These are phyloP conservation scores for Cryptotermes secundus DNA, from an alignment of 1,140 invertebrate genomes.

Conservation along the genomic window DNA sequence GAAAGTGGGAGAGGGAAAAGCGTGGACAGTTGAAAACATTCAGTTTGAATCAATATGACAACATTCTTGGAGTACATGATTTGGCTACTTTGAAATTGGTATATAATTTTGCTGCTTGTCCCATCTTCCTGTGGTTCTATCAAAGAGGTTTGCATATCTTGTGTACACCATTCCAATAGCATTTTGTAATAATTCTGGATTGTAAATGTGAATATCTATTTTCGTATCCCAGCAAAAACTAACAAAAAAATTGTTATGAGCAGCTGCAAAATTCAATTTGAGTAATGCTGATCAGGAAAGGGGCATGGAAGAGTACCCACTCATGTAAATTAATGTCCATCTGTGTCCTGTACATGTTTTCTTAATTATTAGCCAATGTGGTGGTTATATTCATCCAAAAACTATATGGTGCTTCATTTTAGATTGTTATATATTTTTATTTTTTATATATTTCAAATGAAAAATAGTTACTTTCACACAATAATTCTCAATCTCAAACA, in stretches of 20 bases:
- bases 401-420: slow-evolving; percentile 38
- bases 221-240: slow-evolving; percentile 36
- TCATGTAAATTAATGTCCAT: slow-evolving; percentile 26
- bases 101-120: background rate
- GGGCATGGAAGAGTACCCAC: slow-evolving; percentile 28
- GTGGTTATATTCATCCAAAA: slow-evolving; percentile 34
- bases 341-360: slow-evolving; percentile 33
- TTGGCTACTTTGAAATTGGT: background rate
- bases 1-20: background rate
- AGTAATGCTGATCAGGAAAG: slow-evolving; percentile 30
- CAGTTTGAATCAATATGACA: background rate
- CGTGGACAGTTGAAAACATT: background rate
- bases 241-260: slow-evolving; percentile 33
- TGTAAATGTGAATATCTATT: slow-evolving; percentile 39
- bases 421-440: slow-evolving; percentile 35
- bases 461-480: slow-evolving; percentile 32
- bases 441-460: slow-evolving; percentile 36
- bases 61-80: background rate
- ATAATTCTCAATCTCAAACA: slow-evolving; percentile 26
- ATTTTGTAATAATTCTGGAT: slow-evolving; percentile 36
- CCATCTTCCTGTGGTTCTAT: slow-evolving; percentile 32
- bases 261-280: slow-evolving; percentile 33
- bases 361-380: slow-evolving; percentile 24
- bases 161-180: slow-evolving; percentile 36
- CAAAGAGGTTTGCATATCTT: slow-evolving; percentile 37